Evolutionary conservation across 2,888 invertebrate genomes (phyloP), one percentile per base, ranked within the genome.

Genomic region (Agrochola circellaris): DNA sequence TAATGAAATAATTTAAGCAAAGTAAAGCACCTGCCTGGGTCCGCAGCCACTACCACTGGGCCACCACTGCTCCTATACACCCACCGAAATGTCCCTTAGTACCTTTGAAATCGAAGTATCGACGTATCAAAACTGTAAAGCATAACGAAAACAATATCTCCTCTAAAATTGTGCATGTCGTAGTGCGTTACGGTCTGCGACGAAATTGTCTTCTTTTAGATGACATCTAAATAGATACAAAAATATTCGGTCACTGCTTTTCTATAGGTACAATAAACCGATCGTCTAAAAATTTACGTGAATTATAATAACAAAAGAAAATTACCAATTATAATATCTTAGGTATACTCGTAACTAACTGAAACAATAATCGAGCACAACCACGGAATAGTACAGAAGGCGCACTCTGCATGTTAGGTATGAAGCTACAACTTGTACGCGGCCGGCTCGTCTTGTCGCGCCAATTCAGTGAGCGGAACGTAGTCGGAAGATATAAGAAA

Each of bases 121-220:
- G 34, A 58, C n/a, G 17, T 67, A 81, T 65, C 30, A 79, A 82
- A 79, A 26, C 20, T 26, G 51, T 8, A 20, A 77, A 79, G 54
- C 15, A 65, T 30, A n/a, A 62, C 30, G 17, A 66, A n/a, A 61
- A 65, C 34, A 48, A 54, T 61, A 30, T 66, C 61, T 79, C 15
- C 26, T 67, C 20, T 26, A n/a, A 70, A 70, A 67, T 71, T 54
- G 45, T 82, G 64, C 60, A 48, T 54, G 13, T 48, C 2, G 0
- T 54, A 9, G 26, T 75, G 73, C 45, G 45, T 45, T 13, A 45
- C 1, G 6, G 23, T 42, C 60, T 61, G 38, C 48, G 17, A 61
- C 17, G 4, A 54, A 26, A 38, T 20, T 42, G 23, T 13, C 9
- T 17, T 79, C 20, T 69, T 70, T 48, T 26, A 13, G 8, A 34